These are phyloP conservation scores for Babylonia areolata DNA, from an alignment of 1,140 invertebrate genomes.

Conservation along the genomic window DNA sequence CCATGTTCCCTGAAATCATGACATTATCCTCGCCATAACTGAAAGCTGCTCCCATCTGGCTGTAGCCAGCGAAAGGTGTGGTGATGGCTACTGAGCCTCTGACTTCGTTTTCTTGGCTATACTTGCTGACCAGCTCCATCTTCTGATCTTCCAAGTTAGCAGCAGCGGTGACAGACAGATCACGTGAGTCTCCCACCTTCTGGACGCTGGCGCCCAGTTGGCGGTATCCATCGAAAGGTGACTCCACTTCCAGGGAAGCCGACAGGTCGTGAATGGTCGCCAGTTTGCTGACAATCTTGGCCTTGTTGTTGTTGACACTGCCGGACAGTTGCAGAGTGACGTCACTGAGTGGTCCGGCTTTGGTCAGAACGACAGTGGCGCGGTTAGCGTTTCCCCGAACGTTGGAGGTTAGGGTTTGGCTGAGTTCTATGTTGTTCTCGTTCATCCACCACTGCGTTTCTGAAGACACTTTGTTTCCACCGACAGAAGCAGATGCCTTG, in stretches of 20 bases:
- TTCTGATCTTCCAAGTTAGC: slow-evolving; percentile 8
- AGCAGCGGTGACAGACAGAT: slow-evolving; percentile 1
- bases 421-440: slow-evolving; percentile 12
- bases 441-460: background rate
- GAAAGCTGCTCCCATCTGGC: slow-evolving; percentile 4
- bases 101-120: background rate
- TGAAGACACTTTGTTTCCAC: slow-evolving; percentile 13
- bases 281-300: slow-evolving; percentile 6
- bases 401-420: background rate
- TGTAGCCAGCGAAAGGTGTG: slow-evolving; percentile 26
- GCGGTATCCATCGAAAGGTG: slow-evolving; percentile 18
- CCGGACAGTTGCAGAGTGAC: slow-evolving; percentile 8
- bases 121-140: slow-evolving; percentile 5
- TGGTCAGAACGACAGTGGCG: slow-evolving; percentile 1
- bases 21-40: background rate
- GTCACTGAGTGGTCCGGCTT: background rate
- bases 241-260: slow-evolving; percentile 2
- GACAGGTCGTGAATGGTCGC: background rate
- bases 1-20: background rate
- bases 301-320: background rate
- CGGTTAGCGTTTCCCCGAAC: background rate
- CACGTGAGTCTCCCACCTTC: background rate
- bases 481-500: background rate
- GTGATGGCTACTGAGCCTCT: slow-evolving; percentile 6
- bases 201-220: slow-evolving; percentile 10